A percentile compares a stretch with the other conserved stretches of the same genome.
Conservation (phyloP, 2,797 vertebrate genomes). For the Luscinia megarhynchos region DNA sequence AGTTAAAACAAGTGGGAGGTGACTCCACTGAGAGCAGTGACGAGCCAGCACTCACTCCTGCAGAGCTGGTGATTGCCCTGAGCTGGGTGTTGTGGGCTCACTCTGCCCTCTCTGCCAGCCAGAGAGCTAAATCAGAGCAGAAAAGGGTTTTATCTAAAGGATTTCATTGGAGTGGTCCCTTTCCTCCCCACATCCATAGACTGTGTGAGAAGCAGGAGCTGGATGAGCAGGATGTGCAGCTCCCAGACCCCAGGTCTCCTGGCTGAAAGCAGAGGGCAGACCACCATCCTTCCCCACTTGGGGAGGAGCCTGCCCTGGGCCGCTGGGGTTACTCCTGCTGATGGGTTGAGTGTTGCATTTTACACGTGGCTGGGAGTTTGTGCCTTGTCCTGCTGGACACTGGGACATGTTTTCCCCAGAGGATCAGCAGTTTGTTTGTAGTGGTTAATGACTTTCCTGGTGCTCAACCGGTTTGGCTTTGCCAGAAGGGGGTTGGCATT, state of each 20-base stretch:
- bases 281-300: fast-evolving
- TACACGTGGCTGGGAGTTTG: fast-evolving
- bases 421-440: not conserved
- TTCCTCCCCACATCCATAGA: fast-evolving
- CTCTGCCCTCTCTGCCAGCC: not conserved
- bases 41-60: fast-evolving
- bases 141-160: not conserved
- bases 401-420: not conserved
- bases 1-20: not conserved
- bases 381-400: not conserved
- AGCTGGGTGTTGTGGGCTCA: not conserved
- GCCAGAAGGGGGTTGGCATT: not conserved
- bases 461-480: not conserved
- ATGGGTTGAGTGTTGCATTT: fast-evolving
- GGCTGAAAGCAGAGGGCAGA: not conserved
- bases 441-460: not conserved
- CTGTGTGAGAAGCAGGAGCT: not conserved
- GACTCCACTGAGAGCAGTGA: not conserved
- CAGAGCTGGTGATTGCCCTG: not conserved
- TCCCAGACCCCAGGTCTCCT: not conserved
- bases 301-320: not conserved
- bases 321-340: not conserved
- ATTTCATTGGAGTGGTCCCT: not conserved
- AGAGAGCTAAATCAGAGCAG: not conserved
- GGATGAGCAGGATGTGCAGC: not conserved